Evolutionary conservation across 2,113 vertebrate species (phyloP), one percentile per base, ranked within the genome.

Genomic region (Alosa alosa): DNA sequence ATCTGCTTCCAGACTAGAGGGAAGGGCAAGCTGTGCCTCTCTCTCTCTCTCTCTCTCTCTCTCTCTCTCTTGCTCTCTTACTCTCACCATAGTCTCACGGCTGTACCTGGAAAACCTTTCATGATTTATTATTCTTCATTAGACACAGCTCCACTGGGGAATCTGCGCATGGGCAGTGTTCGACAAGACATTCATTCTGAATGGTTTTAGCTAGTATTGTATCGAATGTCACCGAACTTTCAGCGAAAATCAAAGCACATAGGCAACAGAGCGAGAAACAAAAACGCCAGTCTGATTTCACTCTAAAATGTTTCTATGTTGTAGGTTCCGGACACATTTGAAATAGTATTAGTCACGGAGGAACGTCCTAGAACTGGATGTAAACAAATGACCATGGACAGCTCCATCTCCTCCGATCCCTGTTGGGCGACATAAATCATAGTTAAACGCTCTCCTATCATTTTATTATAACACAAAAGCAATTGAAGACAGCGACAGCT

Each of bases 361-460:
- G 81, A 83, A 81, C 68, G 45, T 60, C 50, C 17, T 81, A 68
- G 60, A 81, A 57, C 84, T 85, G 50, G 60, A 81, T 82, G 85
- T 87, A 57, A 89, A 86, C 55, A 87, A 84, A 89, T 55, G 68
- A 91, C 89, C 88, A 89, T 55, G 88, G 88, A 92, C 92, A 95
- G 95, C 94, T 94, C 93, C 95, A 93, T 93, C 91, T 94, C 92
- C 92, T 93, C 93, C 94, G 90, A 93, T 95, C 94, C 94, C 91
- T 87, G 47, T 93, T 93, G 93, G 95, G 94, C 93, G 94, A 96
- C 96, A 97, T 94, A 95, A 95, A 96, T 96, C 95, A 95, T 95
- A 96, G 94, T 95, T 96, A 96, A 96, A 95, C 95, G 94, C 94
- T 96, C 95, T 96, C 96, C 92, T 95, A 94, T 96, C 94, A 95